Base-by-base conservation (phyloP, 2,888 invertebrate species). In the Charanyca ferruginea region DNA sequence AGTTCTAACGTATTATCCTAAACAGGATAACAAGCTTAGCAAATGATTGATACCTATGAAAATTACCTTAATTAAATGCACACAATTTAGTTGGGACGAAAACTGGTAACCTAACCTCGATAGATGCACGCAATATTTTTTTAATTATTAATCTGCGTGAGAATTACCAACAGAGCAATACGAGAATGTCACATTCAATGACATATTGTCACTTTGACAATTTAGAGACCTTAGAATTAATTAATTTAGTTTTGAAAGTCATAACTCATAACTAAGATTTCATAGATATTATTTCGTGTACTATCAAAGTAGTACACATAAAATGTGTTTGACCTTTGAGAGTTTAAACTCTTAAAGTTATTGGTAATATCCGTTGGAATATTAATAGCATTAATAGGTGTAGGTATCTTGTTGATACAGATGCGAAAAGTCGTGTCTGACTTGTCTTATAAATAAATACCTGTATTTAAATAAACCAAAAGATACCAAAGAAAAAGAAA, bases 211-310 rank as follows among this genome's bases (percentile, higher is more conserved):
- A 80, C 32, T 66, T 71, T 77, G 83, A 83, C 77, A 83, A 32
- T 38, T 35, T n/a, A 11, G 73, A 60, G 75, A 84, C 84, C 83
- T 84, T 84, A 78, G 69, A 65, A 82, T 80, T 73, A 75, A 81
- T 83, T 81, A 81, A 66, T 67, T 62, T 61, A 42, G 25, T 58
- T 61, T 73, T 64, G 72, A 73, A 67, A 77, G 80, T 64, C 25
- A 60, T 67, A 65, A 48, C n/a, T 64, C 25, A 60, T 67, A 65
- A 48, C n/a, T 32, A 3, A 2, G 58, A 69, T 58, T 68, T 65
- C 55, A 55, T 63, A 59, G 55, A 58, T 63, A 45, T 41, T 45
- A 49, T 42, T 64, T 18, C 18, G 51, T 58, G 18, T 63, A 42
- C 32, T 52, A 41, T 35, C 35, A 51, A 44, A 66, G 16, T 13